Evolutionary conservation across 2,888 invertebrate genomes (phyloP), one percentile per base, ranked within the genome.

Genomic region (Rosalia funebris): DNA sequence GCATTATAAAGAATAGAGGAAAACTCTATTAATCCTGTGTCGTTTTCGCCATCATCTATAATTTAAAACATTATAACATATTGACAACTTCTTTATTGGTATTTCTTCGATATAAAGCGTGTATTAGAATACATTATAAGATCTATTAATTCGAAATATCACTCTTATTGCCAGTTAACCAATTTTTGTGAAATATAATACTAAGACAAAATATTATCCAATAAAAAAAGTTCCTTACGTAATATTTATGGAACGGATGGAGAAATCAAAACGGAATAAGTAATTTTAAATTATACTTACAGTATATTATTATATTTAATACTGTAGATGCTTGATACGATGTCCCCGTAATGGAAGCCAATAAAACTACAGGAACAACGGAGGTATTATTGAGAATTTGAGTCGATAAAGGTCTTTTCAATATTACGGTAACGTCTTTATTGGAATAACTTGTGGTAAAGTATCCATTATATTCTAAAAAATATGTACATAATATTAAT

Each of bases 391-490:
- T 37, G 25, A 55, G 46, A 16, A 58, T 19, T 9, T 50, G 20
- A n/a, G 32, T 15, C 1, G 63, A 44, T 20, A 60, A 16, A 2
- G 32, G 20, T 9, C 0, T 19, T 7, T 7, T 1, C 2, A 31
- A 17, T 1, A 2, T 12, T 16, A 63, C 4, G 1, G 19, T 25
- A 7, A 60, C 52, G 0, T 19, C 20, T 11, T 57, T 56, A n/a
- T 62, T 60, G 0, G 14, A 7, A 16, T 57, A 57, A 4, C 11
- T 14, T 11, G 31, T 45, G 1, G 4, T 15, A 41, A 63, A 67
- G 39, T 66, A 66, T 5, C 25, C 31, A 12, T 47, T 16, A 17
- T 65, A 61, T 31, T 65, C 66, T 66, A 47, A 17, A 61, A 64
- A 48, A 44, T n/a, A 34, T 34, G 11, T 34, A 34, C 25, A 9